A percentile compares a stretch with the other conserved stretches of the same genome.
Conservation (phyloP, 2,113 vertebrate genomes). For the Ivindomyrus marchei region DNA sequence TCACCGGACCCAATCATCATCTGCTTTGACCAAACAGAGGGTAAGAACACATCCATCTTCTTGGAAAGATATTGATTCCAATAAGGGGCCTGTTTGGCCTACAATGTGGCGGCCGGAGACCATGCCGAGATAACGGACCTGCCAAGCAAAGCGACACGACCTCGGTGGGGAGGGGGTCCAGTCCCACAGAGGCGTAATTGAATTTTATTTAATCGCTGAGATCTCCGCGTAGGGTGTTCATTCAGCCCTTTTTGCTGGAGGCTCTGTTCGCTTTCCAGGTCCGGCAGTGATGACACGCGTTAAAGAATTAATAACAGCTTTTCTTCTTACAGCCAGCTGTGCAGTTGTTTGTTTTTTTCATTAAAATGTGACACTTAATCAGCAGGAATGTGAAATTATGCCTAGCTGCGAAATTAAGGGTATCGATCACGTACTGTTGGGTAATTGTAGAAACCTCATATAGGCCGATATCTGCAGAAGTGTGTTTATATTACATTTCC, state of each 20-base stretch:
- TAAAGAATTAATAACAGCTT: slow-evolving; percentile 37
- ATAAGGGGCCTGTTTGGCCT: slow-evolving; percentile 38
- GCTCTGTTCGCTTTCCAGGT: slow-evolving; percentile 19
- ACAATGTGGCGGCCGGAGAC: slow-evolving; percentile 28
- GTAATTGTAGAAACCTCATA: background rate
- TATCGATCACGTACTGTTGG: background rate
- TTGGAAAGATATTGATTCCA: slow-evolving; percentile 60
- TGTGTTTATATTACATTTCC: background rate
- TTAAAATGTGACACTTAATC: background rate
- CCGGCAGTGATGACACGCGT: slow-evolving; percentile 20
- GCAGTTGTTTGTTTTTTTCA: slow-evolving; percentile 21
- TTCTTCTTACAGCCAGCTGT: slow-evolving; percentile 23
- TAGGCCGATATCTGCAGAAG: background rate
- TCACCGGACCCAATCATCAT: slow-evolving; percentile 50
- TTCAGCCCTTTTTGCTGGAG: slow-evolving; percentile 35
- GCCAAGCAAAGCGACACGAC: too few relatives aligned
- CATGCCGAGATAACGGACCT: slow-evolving; percentile 22
- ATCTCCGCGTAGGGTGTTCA: slow-evolving; percentile 41
- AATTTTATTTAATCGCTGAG: slow-evolving; percentile 60
- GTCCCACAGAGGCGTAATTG: slow-evolving; percentile 61
- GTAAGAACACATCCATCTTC: slow-evolving; percentile 47
- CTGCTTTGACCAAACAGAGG: slow-evolving; percentile 47
- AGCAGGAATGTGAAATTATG: slow-evolving; percentile 11
- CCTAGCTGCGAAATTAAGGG: background rate
- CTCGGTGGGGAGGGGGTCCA: slow-evolving; percentile 53